phyloP scores from a whole-genome alignment of 2,113 vertebrate genomes.

The Chaetodon auriga region DNA sequence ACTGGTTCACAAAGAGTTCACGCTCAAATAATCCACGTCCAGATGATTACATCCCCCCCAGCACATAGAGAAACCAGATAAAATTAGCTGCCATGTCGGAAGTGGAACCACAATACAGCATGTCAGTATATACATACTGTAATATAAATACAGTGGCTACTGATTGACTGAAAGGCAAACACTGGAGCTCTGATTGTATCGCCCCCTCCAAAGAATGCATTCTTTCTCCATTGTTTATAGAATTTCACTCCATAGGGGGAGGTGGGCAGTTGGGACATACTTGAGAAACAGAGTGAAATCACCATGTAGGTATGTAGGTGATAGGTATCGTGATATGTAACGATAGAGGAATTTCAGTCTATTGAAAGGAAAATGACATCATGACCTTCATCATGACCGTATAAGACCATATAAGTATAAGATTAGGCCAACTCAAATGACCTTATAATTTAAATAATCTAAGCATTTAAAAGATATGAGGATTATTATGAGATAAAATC shows the following conservation, averaged over 20 bases:
- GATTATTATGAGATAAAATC: neutral
- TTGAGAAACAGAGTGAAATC: neutral
- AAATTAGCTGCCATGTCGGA: neutral
- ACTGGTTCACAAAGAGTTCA: constrained; percentile 63
- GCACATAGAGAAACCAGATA: constrained; percentile 16
- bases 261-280: neutral
- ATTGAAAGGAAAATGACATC: neutral
- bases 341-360: neutral
- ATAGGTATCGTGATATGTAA: neutral
- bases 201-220: constrained; percentile 47
- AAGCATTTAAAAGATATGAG: neutral
- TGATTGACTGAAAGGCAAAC: constrained; percentile 69
- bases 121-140: constrained; percentile 5
- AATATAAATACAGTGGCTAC: constrained; percentile 45
- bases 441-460: neutral
- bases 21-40: constrained; percentile 45
- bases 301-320: neutral
- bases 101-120: constrained; percentile 13
- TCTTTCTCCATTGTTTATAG: constrained; percentile 39
- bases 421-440: neutral
- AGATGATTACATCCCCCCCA: constrained; percentile 30
- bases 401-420: neutral
- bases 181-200: constrained; percentile 16
- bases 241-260: constrained; percentile 2
- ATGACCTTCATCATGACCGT: too few species aligned